phyloP scores from a whole-genome alignment of 2,113 vertebrate genomes.

The Grus americana region DNA sequence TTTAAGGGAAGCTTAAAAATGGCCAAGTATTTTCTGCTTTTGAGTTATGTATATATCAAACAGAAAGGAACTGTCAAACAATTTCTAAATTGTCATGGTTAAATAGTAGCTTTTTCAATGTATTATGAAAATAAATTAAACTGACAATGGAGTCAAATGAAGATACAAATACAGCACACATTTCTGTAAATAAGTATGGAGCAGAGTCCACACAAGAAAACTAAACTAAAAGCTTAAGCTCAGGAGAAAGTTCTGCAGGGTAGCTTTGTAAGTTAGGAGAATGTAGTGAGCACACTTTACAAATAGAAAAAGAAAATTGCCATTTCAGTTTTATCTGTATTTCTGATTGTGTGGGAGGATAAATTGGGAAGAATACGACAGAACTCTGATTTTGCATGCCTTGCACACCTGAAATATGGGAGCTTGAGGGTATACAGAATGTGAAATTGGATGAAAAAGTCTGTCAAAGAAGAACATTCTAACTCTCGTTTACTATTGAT shows the following conservation, averaged over 20 bases:
- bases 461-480: not conserved
- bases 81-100: slow-evolving; percentile 38
- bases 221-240: not conserved
- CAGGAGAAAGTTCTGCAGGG: not conserved
- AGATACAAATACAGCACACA: not conserved
- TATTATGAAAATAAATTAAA: slow-evolving; percentile 43
- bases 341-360: not conserved
- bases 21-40: slow-evolving; percentile 42
- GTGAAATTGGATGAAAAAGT: not conserved
- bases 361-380: not conserved
- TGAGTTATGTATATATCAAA: slow-evolving; percentile 32
- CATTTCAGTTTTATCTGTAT: not conserved
- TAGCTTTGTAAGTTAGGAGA: not conserved
- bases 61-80: slow-evolving; percentile 34
- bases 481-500: slow-evolving; percentile 18
- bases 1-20: slow-evolving; percentile 37
- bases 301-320: not conserved
- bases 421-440: not conserved
- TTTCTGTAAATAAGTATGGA: not conserved
- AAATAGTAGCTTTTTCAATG: slow-evolving; percentile 37
- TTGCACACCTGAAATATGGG: not conserved
- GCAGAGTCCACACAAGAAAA: not conserved
- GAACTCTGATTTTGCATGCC: not conserved
- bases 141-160: slow-evolving; percentile 11
- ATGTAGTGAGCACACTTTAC: not conserved